A percentile compares a stretch with the other conserved stretches of the same genome.
phyloP scores from a whole-genome alignment of 2,888 invertebrate genomes.

The Ptycholaimellus sp. region DNA sequence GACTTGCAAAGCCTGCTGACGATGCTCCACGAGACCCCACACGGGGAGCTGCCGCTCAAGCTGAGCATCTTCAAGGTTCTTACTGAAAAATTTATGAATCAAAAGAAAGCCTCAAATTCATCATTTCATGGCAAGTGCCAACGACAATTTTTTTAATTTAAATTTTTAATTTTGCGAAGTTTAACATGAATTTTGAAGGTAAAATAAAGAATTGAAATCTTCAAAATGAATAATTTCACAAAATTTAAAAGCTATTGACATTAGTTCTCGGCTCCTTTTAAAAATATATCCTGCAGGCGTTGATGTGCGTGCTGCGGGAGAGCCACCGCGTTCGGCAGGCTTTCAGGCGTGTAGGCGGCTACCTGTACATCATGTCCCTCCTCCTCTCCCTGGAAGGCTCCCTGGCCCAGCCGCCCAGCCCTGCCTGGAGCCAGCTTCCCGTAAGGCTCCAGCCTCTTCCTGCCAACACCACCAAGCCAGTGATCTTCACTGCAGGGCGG shows the following conservation, averaged over 20 bases:
- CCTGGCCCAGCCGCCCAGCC: neutral
- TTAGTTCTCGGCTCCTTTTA: too few species aligned
- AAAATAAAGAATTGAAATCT: too few species aligned
- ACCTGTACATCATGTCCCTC: constrained; percentile 85
- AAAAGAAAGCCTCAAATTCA: neutral
- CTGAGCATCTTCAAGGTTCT: constrained; percentile 57
- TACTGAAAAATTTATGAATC: neutral
- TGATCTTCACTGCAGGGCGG: neutral
- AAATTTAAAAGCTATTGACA: neutral
- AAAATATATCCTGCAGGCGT: constrained; percentile 34
- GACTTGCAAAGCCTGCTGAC: constrained; percentile 76
- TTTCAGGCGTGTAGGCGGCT: constrained; percentile 89
- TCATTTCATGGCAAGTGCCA: neutral
- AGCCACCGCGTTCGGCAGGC: constrained; percentile 85
- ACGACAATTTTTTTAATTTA: neutral
- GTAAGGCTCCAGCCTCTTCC: constrained; percentile 2
- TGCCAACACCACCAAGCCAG: neutral
- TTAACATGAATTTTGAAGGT: neutral
- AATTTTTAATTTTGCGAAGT: neutral
- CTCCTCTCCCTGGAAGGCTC: constrained; percentile 66
- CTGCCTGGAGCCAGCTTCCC: constrained; percentile 6
- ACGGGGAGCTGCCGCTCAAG: constrained; percentile 54
- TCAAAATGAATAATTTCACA: too few species aligned
- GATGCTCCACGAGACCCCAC: constrained; percentile 66
- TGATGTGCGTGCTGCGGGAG: constrained; percentile 67